Base-by-base conservation (phyloP, 1,140 invertebrate genomes). In the Drosophila elegans region DNA sequence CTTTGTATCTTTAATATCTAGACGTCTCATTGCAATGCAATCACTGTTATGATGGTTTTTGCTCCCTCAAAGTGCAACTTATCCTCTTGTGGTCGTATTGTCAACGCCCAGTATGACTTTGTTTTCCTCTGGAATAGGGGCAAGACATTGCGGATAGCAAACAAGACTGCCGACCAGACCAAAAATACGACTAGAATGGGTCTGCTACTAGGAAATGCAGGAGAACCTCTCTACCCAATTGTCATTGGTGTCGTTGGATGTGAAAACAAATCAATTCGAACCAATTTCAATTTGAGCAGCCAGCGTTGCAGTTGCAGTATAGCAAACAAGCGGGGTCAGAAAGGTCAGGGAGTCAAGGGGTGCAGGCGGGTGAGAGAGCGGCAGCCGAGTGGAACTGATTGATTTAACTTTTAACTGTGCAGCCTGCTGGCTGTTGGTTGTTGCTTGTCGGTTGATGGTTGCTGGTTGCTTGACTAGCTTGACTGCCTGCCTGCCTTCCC, bases 401-500 rank as follows among this genome's bases (percentile, higher is more conserved):
- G 74, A 76, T 76, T 76, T 76, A 75, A 68, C 74, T 75, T 74
- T 74, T 74, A 71, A 74, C 72, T 74, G 57, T 62, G 55, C 67
- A 71, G 72, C 57, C 60, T 75, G 60, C 57, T 66, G 59, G 56
- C 34, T 55, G 67, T 49, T 60, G 62, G 56, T 59, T 55, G 67
- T 42, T 45, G 61, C 52, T 44, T 57, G 54, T 38, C 16, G 48
- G 53, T 46, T 68, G 54, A 38, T 29, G 48, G 53, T 39, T 68
- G 54, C 46, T 29, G 48, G 53, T 39, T 68, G 49, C 66, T 45
- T 39, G 67, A 71, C 67, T 71, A 69, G 66, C 66, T 52, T 68
- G 64, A 51, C 64, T 68, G 64, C 64, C 59, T 63, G 44, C 59
- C 64, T 68, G 64, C 64, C 59, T 63, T 36, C 59, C 45, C 45